These are phyloP conservation scores for Metacarcinus magister DNA, from an alignment of 2,888 invertebrate species.

Conservation along the genomic window DNA sequence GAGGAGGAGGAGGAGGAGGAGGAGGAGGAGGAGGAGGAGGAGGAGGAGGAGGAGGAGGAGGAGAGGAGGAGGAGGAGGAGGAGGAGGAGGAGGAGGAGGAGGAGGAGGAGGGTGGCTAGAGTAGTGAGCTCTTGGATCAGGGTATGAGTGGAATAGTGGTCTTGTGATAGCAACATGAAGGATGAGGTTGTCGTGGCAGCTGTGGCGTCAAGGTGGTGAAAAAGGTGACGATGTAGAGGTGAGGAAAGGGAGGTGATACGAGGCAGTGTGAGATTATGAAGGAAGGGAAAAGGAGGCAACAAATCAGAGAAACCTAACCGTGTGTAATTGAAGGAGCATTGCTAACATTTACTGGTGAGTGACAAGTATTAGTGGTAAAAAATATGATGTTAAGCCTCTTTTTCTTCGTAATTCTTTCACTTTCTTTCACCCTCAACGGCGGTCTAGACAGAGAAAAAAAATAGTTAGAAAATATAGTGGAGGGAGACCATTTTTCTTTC, in stretches of 20 bases:
- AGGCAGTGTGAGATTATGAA: background rate
- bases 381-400: too few relatives aligned
- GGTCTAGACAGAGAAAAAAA: background rate
- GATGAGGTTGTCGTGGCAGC: background rate
- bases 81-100: constrained; percentile 13
- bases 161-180: background rate
- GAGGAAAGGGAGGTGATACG: background rate
- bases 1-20: constrained; percentile 14
- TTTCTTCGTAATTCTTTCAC: too few relatives aligned
- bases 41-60: background rate
- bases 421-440: background rate
- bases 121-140: background rate
- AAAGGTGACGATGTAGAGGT: background rate
- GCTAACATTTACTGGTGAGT: too few relatives aligned
- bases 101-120: background rate
- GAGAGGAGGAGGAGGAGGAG: background rate
- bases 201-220: background rate
- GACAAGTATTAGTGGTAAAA: too few relatives aligned
- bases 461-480: background rate
- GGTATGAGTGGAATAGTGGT: background rate
- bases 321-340: background rate
- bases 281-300: background rate
- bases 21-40: background rate
- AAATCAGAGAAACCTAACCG: background rate
- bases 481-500: background rate